Base-by-base conservation (phyloP, 2,113 vertebrate species). In the Melanotaenia duboulayi region DNA sequence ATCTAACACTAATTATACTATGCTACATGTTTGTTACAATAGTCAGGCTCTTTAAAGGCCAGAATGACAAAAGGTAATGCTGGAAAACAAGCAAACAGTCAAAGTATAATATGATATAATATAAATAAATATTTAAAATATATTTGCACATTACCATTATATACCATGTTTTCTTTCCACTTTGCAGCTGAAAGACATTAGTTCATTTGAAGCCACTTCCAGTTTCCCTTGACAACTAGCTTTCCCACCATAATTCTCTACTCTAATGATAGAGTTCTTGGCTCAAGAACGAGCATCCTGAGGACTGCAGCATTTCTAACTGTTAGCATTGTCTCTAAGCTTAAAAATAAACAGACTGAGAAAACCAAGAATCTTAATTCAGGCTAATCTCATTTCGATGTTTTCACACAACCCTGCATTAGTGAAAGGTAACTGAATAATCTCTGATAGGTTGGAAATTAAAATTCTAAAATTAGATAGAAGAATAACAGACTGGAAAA, bases 171-270 rank as follows among this genome's bases (percentile, higher is more conserved):
- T 0, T 40, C 10, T 40, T 12, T 40, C 39, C 39, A 40, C 39
- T 40, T 40, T 40, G 39, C 39, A 40, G 12, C 44, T 48, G 5
- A 48, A 48, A n/a, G 44, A 48, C 17, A 52, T 7, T 39, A n/a
- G 44, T 61, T 61, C 20, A 46, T 17, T 22, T 58, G 56, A 20
- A 20, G 32, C 55, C 32, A 57, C 55, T 19, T 55, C 24, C 52
- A 55, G 11, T 32, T 32, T 55, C 24, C 32, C 14, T 9, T 55
- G 4, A 23, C 24, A 55, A 17, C 7, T 56, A 8, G 9, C 9
- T 35, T 32, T 35, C 25, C 44, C 16, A 48, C 44, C 17, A 48
- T n/a, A 19, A 48, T 48, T 7, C 44, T 35, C 32, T 5, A 16
- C 11, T 46, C 42, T 17, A n/a, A n/a, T 48, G 19, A 48, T 48